Base-by-base conservation (phyloP, 1,140 invertebrate species). In the Monomorium pharaonis region DNA sequence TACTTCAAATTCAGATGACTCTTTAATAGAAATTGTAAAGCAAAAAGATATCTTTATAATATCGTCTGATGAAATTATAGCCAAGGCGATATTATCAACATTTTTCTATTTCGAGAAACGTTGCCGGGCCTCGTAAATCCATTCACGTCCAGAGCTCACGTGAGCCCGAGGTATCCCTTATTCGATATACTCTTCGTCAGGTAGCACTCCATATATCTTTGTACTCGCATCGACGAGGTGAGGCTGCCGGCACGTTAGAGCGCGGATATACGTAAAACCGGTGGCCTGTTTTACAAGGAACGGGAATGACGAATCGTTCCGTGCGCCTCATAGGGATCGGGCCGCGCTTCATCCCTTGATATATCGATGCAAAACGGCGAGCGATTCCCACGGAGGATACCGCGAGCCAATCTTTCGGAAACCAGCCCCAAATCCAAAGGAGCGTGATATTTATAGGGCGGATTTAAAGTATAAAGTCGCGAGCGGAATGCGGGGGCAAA, bases 401-500 rank as follows among this genome's bases (percentile, higher is more conserved):
- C 93, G 93, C 92, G 94, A 95, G 94, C 94, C 94, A 95, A 95
- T 95, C 94, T 95, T 95, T 95, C 93, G 94, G 94, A 95, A 95
- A 95, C 94, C 94, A 94, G 92, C 92, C 93, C 92, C 91, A 93
- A 93, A 94, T 94, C 94, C 94, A 93, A 95, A 95, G 92, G 91
- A 94, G 93, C 92, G 88, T 94, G 94, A 95, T 95, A 95, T 95
- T 95, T 95, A 95, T 95, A 94, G 94, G 93, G 88, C 78, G 94
- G 94, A 95, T 95, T 95, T 95, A 94, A 95, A 95, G 94, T 94
- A 95, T 95, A 95, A 95, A 95, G 94, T 94, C 93, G 91, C 90
- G 70, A 67, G 47, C 30, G 27, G 47, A 65, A 30, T 24, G 51
- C 21, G 24, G 24, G 21, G 51, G 37, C 4, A 37, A n/a, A n/a